Base-by-base conservation (phyloP, 2,113 vertebrate species). In the Cyphomyrus discorhynchus region DNA sequence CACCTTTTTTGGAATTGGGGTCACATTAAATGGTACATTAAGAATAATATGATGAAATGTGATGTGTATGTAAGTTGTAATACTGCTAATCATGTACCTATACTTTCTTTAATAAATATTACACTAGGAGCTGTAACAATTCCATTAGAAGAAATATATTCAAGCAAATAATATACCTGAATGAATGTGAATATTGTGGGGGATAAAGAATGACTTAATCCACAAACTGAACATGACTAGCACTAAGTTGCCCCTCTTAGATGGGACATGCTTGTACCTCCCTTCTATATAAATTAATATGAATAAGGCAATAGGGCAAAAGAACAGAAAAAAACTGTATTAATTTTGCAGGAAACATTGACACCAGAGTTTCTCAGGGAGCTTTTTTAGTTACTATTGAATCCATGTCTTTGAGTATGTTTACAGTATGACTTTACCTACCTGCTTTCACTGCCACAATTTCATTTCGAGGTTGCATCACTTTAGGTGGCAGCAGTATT, bases 361-460 rank as follows among this genome's bases (percentile, higher is more conserved):
- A 77, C 27, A 15, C 5, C 13, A 39, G 70, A 77, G 11, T 35
- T 77, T 11, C n/a, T 66, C 62, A 31, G 62, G 10, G n/a, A 31
- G n/a, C 62, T 70, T 70, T 70, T n/a, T 27, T 31, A 31, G 62
- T 31, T 27, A 27, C 62, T 31, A 70, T 3, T 70, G 62, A 66
- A 66, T 56, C 6, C 35, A 87, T 42, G 15, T 11, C 31, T 56
- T 56, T 53, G 35, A 58, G 31, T 19, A n/a, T 21, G 45, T 46
- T 47, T 46, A 47, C 62, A 47, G 24, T 27, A 11, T 24, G 39
- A 31, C 9, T 42, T 80, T 27, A 13, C 77, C 45, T 35, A 85
- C 89, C 89, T 89, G 89, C 53, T 24, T 84, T 46, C 56, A 89
- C 80, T 24, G 21, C 21, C 39, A 89, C 50, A 6, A 24, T 89